Evolutionary conservation across 1,140 invertebrate genomes (phyloP), one percentile per base, ranked within the genome.

Genomic region (Leptopilina boulardi): DNA sequence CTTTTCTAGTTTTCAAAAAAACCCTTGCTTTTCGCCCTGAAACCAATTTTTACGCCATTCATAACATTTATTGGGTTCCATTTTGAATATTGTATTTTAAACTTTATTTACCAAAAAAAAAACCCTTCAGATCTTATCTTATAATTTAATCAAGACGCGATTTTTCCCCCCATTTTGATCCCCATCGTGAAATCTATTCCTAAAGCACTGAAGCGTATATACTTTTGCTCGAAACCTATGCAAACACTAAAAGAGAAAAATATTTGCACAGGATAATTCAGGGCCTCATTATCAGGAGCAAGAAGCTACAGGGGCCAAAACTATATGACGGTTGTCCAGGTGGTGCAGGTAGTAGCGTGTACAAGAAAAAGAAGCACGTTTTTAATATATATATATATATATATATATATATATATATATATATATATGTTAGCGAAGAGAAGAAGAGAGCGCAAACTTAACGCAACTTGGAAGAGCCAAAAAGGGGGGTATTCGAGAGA

Each of bases 191-290:
- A 66, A 4, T 0, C 5, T 9, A 38, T 66, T 34, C n/a, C 59
- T 11, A 4, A 66, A 66, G 11, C 59, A 30, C 21, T 30, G 23
- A 66, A 66, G 59, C 59, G 8, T 66, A 3, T 18, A 18, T 21
- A 30, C 4, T 30, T 30, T 66, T n/a, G 21, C 13, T 13, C 47
- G 76, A 72, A 76, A 77, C 80, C 81, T 79, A 81, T 85, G 81
- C 80, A 82, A 83, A 83, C 79, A 84, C 77, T 75, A 79, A 71
- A 79, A 74, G 78, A 80, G 83, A 85, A 82, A 84, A 83, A 85
- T 83, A 83, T 80, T 85, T 83, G 82, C 79, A 80, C 86, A 86
- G 87, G 87, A 89, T 88, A 87, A 85, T 78, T 78, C 77, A 74
- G 83, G 79, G 75, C 54, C 83, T 84, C 82, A 85, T 85, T 85